Evolutionary conservation across 2,888 invertebrate genomes (phyloP).

Genomic region (Ophion ellenae): DNA sequence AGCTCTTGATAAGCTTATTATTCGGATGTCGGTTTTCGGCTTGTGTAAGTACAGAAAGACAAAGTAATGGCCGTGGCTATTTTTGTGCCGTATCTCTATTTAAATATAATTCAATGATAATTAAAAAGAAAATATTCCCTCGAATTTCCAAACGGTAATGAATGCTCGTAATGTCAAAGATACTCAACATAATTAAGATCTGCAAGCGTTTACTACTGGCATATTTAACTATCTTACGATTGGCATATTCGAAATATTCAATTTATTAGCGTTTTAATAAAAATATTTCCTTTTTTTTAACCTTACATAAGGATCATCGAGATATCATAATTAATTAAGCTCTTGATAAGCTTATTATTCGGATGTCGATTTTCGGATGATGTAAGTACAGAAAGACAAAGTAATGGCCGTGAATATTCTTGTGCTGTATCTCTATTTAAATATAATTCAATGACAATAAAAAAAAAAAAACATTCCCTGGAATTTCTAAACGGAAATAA

Average conservation of each 20-base stretch:
- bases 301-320: conserved; percentile 34
- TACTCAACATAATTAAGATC: no score
- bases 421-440: not conserved
- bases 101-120: not conserved
- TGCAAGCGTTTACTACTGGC: no score
- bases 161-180: no score
- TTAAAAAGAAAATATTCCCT: no score
- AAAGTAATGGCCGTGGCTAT: conserved; percentile 21
- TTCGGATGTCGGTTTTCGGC: conserved; percentile 58
- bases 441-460: not conserved
- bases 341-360: conserved; percentile 71
- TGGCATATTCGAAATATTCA: no score
- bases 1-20: conserved; percentile 71
- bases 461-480: no score
- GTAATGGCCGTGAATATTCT: conserved; percentile 7
- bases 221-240: no score
- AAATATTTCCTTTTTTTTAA: no score
- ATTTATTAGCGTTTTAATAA: no score
- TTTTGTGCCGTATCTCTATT: not conserved
- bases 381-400: conserved; percentile 20
- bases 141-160: no score
- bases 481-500: no score
- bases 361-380: conserved; percentile 52
- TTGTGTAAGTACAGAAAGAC: conserved; percentile 21
- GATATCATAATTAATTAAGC: conserved; percentile 77